phyloP scores from a whole-genome alignment of 2,888 invertebrate species.

The Eupithecia subumbrata region DNA sequence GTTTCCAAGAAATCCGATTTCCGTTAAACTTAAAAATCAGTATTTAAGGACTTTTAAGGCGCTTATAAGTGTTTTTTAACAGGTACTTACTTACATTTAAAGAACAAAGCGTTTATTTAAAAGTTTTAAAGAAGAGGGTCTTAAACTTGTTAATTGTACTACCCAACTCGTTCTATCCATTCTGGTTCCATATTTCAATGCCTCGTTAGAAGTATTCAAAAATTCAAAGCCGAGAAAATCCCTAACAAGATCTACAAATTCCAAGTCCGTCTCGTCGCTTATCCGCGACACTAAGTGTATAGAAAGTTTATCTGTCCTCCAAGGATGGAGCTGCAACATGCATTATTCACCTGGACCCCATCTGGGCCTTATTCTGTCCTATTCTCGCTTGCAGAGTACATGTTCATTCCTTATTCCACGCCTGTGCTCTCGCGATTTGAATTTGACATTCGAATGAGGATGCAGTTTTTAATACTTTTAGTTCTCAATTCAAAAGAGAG shows the following conservation, averaged over 20 bases:
- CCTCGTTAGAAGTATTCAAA: constrained; percentile 3
- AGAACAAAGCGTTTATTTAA: neutral
- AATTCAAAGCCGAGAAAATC: constrained; percentile 33
- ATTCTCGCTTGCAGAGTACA: constrained; percentile 46
- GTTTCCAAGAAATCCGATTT: too few relatives aligned
- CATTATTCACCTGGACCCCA: constrained; percentile 51
- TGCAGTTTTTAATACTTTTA: constrained; percentile 1
- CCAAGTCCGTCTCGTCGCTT: constrained; percentile 33
- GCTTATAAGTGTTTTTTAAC: neutral
- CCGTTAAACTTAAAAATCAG: too few relatives aligned
- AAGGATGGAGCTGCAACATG: constrained; percentile 43
- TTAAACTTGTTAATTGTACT: neutral
- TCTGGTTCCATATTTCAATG: neutral
- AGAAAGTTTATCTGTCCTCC: constrained; percentile 41
- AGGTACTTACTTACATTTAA: neutral
- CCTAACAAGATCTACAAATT: constrained; percentile 21
- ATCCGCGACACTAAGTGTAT: constrained; percentile 39
- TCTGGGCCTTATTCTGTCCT: constrained; percentile 29
- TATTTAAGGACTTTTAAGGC: neutral
- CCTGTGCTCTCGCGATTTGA: constrained; percentile 14
- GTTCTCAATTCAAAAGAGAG: too few relatives aligned
- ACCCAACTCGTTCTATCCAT: neutral
- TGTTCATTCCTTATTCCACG: constrained; percentile 31
- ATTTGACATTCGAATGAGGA: constrained; percentile 28
- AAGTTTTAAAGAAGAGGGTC: neutral